Evolutionary conservation across 2,888 invertebrate species (phyloP), one percentile per base, ranked within the genome.

Genomic region (Oithona nana): DNA sequence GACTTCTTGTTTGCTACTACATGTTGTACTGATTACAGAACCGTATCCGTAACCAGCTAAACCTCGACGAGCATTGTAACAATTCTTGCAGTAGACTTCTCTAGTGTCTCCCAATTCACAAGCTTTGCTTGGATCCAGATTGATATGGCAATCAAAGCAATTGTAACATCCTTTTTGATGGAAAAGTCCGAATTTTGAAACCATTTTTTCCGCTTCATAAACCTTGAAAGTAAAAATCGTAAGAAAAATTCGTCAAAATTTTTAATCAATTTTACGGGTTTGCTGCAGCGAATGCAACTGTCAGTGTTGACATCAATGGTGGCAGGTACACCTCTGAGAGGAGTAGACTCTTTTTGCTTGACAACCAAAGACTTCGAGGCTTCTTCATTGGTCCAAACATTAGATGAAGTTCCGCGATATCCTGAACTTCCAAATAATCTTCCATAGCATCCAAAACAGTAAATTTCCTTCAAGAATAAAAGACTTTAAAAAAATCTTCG

Each of bases 381-480:
- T 24, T 54, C 26, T 24, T 54, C 24, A 24, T 20, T 26, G 16
- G 26, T 26, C 54, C 54, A 54, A 26, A 26, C 54, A 54, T 4
- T 54, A 3, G 54, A 24, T 54, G 22, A 26, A 24, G 26, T 26
- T 54, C 54, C 54, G 20, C 54, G 24, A 20, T 87, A 86, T 57
- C 73, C 73, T 76, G 88, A 88, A 67, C 89, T 89, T 64, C 92
- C 92, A 73, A 86, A 93, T 63, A 85, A 81, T 73, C 86, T 89
- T 66, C 83, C 85, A 73, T 93, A 92, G 75, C 92, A 92, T 59
- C 89, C 81, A 69, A 83, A 84, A 78, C 94, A 94, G 74, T 89
- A 92, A 71, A 93, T 81, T 73, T 93, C 89, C 54, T 54, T 4
- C 54, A 24, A 26, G 26, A 54, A 3, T 24, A 54, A 54, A 24